Base-by-base conservation (phyloP, 64 coral and sea anemone genomes). In the Orbicella faveolata region DNA sequence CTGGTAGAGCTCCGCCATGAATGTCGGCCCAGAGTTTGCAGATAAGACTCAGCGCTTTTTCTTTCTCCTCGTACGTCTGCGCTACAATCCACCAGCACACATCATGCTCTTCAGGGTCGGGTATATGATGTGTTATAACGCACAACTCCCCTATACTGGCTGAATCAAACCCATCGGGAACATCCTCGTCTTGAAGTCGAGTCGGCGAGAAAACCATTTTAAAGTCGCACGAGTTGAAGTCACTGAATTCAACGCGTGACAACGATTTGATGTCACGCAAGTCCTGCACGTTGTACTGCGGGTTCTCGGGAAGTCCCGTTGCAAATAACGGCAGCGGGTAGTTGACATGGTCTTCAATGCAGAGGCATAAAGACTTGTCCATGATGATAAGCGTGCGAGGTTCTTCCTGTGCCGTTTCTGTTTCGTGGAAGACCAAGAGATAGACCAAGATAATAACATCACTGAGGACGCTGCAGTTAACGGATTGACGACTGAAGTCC, bases 1-100 rank as follows among this genome's bases (percentile, higher is more conserved):
- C 97, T 6, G 97, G 97, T 63, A 99, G 86, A 4, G 88, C 94
- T 62, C 90, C 91, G 17, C 97, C 94, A 41, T 79, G 80, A 62
- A 93, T 93, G 35, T 99, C 97, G 30, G 91, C 81, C 97, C 97
- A 99, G 34, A 99, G 57, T 76, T 90, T 95, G 63, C 94, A 95
- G 76, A 99, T 96, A 9, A 99, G 77, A 23, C 80, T 93, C 30
- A 99, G 66, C 12, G 97, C 94, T 25, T 99, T 99, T 55, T 99
- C 97, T 82, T 99, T 99, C 63, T 99, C 97, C 66, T 99, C 94
- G 63, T 99, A 99, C 0, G 94, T 99, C 57, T 92, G 97, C 4
- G 97, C 97, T 51, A 99, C 55, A 79, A 99, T 91, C 23, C 70
- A 93, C 97, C 97, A 99, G 34, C 72, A 94, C 63, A 78, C 88